Base-by-base conservation (phyloP, 2,797 vertebrate genomes). In the Denticeps clupeoides region DNA sequence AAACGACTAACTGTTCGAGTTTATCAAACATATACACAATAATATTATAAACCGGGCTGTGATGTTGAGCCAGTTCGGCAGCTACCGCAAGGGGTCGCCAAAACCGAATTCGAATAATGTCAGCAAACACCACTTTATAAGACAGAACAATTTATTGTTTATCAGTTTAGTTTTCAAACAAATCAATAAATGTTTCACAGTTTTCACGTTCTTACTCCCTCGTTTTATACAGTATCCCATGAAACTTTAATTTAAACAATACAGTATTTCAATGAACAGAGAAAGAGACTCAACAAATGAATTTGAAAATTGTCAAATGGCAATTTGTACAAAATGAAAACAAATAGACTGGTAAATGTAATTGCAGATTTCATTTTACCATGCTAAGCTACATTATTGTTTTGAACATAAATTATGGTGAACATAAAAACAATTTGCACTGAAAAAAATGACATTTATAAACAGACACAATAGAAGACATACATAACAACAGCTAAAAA, bases 211-310 rank as follows among this genome's bases (percentile, higher is more conserved):
- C 72, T 77, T 79, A 80, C 77, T 72, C 67, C 73, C 70, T 70
- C 69, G 62, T 46, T 79, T 79, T 78, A 62, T 79, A 79, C 77
- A 82, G 62, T 61, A 74, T 63, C 72, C 73, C 75, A 70, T 75
- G 71, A 83, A 83, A 77, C 68, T 67, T 68, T 73, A 70, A 58
- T 75, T 77, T 64, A 80, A 82, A 80, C 72, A 78, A 79, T 79
- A 78, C 76, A 78, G 69, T 61, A 73, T 81, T 68, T 62, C 77
- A 85, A 81, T 74, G 66, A 79, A 81, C 75, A 74, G 73, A 80
- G 69, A 76, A 78, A 75, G 69, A 73, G 74, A 78, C 72, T 65
- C 73, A 80, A 81, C 74, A 68, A 77, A 77, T 65, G 55, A 69
- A 75, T 72, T 71, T n/a, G n/a, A n/a, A 73, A 38, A 38, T 35